Base-by-base conservation (phyloP, 1,140 invertebrate species). In the Euglossa dilemma region DNA sequence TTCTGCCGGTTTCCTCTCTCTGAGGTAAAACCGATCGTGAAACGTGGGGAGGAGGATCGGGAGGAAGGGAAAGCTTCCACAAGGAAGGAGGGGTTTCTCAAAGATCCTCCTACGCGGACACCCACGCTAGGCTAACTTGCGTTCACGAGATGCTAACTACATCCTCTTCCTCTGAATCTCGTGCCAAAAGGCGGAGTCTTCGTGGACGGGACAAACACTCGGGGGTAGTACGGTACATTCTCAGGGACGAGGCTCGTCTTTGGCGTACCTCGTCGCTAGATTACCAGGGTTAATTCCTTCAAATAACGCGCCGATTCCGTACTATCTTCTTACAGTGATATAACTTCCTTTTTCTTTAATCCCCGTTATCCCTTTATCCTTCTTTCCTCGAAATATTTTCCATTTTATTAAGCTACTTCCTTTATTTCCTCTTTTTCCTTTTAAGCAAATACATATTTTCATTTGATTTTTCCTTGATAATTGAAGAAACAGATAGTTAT, bases 41-140 rank as follows among this genome's bases (percentile, higher is more conserved):
- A 76, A 28, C 52, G 54, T 9, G 47, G 69, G 80, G 79, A 81
- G 79, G 82, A 83, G 54, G 57, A 72, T 50, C 72, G 50, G 56
- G 61, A 88, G 70, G 80, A 52, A 82, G 66, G 57, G 59, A 75
- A 63, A 83, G 18, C 25, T 66, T 70, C n/a, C 57, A 70, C 76
- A 56, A 77, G 72, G 52, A 80, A 90, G 90, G 91, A 91, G 91
- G 92, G 91, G 87, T 90, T 87, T 88, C 74, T 70, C 16, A 52
- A 86, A 75, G 91, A 87, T 87, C 92, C 91, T 93, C 92, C 92
- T 92, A 90, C 91, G 67, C 80, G 73, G 61, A 87, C 91, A 91
- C 91, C 91, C 91, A 92, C 91, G 88, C 87, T 75, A 69, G 36
- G 36, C 76, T 43, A 45, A 52, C 56, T 76, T 63, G 54, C 36